Conservation (phyloP, 2,113 vertebrate species). For the Alces alces region DNA sequence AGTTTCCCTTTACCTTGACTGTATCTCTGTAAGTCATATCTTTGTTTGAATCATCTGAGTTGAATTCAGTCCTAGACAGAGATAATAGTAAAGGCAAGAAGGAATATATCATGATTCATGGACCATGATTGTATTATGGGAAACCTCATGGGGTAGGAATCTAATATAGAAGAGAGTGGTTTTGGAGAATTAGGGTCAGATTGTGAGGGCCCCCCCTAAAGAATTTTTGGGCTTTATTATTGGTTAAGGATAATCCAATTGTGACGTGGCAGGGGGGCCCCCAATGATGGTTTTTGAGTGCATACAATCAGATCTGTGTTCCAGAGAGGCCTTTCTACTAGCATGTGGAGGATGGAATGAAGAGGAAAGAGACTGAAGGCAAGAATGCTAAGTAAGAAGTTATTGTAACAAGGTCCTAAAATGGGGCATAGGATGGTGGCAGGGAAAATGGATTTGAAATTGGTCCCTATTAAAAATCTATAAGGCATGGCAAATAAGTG, state of each 20-base stretch:
- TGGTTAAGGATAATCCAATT: neutral
- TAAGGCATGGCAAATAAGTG: neutral
- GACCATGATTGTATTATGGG: neutral
- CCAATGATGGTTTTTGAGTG: neutral
- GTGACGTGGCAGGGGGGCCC: neutral
- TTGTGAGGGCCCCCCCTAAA: neutral
- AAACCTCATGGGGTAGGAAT: neutral
- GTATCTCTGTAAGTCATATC: neutral
- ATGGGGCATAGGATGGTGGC: neutral
- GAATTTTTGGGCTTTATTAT: neutral
- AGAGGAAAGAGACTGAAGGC: neutral
- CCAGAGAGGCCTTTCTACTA: neutral
- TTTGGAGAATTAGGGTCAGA: neutral
- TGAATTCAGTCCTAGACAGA: neutral
- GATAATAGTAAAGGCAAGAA: neutral
- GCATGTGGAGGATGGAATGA: neutral
- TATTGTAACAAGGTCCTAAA: neutral
- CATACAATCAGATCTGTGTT: neutral
- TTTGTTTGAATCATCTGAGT: neutral
- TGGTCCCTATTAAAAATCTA: neutral
- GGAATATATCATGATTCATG: neutral
- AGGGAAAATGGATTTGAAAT: constrained; percentile 11
- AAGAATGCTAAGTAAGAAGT: neutral
- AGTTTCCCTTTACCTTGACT: neutral
- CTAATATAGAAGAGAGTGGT: neutral